phyloP scores from a whole-genome alignment of 2,113 vertebrate genomes.

The Platysternon megacephalum region DNA sequence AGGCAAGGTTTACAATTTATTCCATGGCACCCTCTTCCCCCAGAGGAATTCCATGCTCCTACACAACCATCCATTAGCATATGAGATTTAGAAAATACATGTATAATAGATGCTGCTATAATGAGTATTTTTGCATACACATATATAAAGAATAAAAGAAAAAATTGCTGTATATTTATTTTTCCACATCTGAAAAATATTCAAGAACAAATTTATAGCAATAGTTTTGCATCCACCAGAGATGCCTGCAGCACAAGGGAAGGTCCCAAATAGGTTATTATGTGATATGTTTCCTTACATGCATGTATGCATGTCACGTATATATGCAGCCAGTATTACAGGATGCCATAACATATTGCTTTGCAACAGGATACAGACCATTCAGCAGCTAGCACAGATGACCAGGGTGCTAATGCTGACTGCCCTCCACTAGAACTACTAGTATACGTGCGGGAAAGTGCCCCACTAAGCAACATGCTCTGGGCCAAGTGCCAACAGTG shows the following conservation, averaged over 20 bases:
- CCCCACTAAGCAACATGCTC: not conserved
- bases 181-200: not conserved
- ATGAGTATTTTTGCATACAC: not conserved
- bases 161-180: not conserved
- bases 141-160: not conserved
- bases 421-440: not conserved
- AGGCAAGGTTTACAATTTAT: not conserved
- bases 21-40: fast-evolving
- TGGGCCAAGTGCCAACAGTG: not conserved
- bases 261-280: not conserved
- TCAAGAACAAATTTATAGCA: not conserved
- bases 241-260: not conserved
- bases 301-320: not conserved
- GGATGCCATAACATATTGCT: not conserved
- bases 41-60: not conserved
- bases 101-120: not conserved
- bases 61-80: not conserved
- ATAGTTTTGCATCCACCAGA: not conserved
- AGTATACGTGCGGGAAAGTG: not conserved
- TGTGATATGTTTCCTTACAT: not conserved
- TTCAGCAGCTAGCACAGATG: not conserved
- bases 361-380: not conserved
- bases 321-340: not conserved
- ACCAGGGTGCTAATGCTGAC: not conserved
- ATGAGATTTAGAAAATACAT: not conserved